Conservation (phyloP, 37 sponge, comb jelly and placozoan species). For the Ianthella basta region DNA sequence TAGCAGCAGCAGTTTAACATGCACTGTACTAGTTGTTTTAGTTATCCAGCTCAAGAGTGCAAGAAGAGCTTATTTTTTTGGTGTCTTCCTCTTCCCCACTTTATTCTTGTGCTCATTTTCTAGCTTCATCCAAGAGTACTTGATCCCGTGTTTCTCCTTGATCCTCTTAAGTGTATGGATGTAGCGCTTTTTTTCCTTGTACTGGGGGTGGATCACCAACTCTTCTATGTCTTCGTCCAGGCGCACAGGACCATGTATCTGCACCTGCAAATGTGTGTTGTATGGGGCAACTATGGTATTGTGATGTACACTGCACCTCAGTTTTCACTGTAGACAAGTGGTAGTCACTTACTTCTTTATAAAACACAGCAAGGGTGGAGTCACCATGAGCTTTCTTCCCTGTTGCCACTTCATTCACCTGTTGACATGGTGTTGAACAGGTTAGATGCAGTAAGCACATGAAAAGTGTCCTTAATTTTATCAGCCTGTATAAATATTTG, state of each 20-base stretch:
- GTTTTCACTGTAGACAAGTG: no score
- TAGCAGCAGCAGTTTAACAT: no score
- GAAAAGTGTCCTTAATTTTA: no score
- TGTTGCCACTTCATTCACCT: background rate
- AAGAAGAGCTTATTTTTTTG: no score
- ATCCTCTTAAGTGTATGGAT: background rate
- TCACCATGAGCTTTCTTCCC: background rate
- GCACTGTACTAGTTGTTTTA: no score
- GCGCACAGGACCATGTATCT: background rate
- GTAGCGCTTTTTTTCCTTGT: background rate
- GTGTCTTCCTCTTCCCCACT: no score
- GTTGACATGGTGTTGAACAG: background rate
- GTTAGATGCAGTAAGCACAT: background rate
- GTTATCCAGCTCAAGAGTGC: no score
- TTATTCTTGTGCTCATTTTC: no score
- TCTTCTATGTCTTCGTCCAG: background rate
- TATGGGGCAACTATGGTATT: background rate
- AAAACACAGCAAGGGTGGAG: background rate
- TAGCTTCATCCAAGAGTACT: background rate
- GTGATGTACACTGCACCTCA: background rate
- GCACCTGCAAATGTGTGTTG: background rate
- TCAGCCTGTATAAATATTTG: background rate
- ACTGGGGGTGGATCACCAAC: background rate
- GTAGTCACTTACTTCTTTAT: conserved; percentile 10
- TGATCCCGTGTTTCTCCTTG: background rate